These are phyloP conservation scores for Emydocephalus ijimae DNA, from an alignment of 2,113 vertebrate genomes.

Conservation along the genomic window DNA sequence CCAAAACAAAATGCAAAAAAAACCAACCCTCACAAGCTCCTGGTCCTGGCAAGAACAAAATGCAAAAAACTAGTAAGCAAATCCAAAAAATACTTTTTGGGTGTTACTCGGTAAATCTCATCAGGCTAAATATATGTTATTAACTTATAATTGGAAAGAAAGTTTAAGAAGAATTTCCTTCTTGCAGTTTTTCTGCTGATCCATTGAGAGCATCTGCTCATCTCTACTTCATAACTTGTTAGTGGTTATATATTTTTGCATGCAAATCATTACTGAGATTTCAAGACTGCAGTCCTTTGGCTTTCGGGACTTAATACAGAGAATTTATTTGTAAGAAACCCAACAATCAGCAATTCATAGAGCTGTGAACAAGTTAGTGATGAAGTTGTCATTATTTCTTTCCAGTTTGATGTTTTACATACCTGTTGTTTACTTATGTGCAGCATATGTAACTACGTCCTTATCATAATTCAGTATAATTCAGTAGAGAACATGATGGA, in stretches of 20 bases:
- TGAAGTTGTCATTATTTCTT: neutral
- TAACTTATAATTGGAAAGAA: neutral
- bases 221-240: neutral
- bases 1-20: neutral
- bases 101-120: neutral
- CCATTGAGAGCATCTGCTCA: rapidly evolving
- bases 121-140: neutral
- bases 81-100: neutral
- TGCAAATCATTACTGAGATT: neutral
- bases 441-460: neutral
- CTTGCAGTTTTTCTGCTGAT: neutral
- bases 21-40: neutral
- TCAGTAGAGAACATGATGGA: neutral
- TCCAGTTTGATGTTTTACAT: neutral
- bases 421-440: neutral
- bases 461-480: neutral
- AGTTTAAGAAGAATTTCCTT: neutral
- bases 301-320: neutral
- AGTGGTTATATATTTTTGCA: neutral
- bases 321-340: neutral
- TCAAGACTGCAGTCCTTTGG: neutral
- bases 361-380: neutral
- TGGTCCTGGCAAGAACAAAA: neutral
- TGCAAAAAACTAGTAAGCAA: neutral
- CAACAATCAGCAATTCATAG: neutral